Conservation (phyloP, 2,113 vertebrate genomes). For the Ariopsis seemanni region DNA sequence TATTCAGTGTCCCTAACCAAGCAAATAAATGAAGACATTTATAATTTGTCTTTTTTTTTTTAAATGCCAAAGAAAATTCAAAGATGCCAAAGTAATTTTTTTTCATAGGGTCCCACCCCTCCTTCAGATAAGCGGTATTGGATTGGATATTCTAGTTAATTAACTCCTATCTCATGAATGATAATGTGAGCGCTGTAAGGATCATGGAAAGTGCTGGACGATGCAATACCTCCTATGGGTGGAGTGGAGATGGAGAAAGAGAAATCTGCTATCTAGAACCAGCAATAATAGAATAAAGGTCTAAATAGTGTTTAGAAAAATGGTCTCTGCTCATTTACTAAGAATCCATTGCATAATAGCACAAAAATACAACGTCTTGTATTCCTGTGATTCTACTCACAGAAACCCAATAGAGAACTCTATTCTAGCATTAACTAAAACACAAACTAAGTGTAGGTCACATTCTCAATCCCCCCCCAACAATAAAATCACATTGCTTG, state of each 20-base stretch:
- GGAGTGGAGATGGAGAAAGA: background rate
- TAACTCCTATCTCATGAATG: background rate
- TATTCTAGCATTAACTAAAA: constrained; percentile 11
- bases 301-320: constrained; percentile 3
- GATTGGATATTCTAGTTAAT: background rate
- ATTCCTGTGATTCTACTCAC: constrained; percentile 8
- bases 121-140: background rate
- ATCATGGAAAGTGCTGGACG: background rate
- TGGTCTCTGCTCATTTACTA: background rate
- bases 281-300: constrained; percentile 14
- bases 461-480: constrained; percentile 21
- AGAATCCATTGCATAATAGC: constrained; percentile 14
- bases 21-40: background rate
- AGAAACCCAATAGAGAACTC: background rate
- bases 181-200: background rate
- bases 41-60: too few species aligned
- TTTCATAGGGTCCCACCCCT: background rate
- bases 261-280: background rate
- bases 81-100: background rate
- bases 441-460: constrained; percentile 11
- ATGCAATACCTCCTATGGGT: background rate
- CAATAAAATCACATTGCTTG: constrained; percentile 16
- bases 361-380: background rate
- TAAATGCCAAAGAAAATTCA: background rate
- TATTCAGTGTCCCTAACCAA: background rate